These are phyloP conservation scores for Clusia tigrina DNA, from an alignment of 2,888 invertebrate species.

Conservation along the genomic window DNA sequence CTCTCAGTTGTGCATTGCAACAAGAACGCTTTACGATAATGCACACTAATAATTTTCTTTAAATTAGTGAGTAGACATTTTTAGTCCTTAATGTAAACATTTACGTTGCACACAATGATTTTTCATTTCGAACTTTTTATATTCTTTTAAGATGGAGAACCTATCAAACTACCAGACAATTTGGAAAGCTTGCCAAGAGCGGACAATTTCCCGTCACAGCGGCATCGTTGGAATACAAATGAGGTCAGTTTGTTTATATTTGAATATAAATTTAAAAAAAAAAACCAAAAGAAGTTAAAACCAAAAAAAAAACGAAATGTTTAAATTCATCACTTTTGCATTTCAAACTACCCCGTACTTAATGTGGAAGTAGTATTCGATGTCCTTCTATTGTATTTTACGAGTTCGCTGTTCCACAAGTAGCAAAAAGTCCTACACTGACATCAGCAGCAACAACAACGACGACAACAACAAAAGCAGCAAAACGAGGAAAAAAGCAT, in stretches of 20 bases:
- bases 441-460: neutral
- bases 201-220: conserved; percentile 92
- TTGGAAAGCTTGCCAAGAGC: conserved; percentile 93
- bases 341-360: neutral
- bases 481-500: conserved; percentile 8
- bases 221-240: conserved; percentile 99
- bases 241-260: conserved; percentile 75
- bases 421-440: conserved; percentile 8
- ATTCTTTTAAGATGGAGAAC: conserved; percentile 86
- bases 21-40: too few species aligned
- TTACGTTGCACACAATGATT: too few species aligned
- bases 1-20: too few species aligned
- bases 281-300: conserved; percentile 12
- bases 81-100: too few species aligned
- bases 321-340: conserved; percentile 24
- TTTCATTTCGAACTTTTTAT: too few species aligned
- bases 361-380: too few species aligned
- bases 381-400: neutral
- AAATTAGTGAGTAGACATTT: too few species aligned
- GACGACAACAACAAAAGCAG: conserved; percentile 10
- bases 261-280: conserved; percentile 47
- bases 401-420: neutral
- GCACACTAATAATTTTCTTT: too few species aligned
- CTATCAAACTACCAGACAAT: conserved; percentile 93
- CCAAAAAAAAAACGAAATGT: conserved; percentile 14